Percentiles rank a stretch among this genome's conserved stretches.
Evolutionary conservation across 2,797 vertebrate species (phyloP).

Genomic region (Brachyrhaphis roseni): DNA sequence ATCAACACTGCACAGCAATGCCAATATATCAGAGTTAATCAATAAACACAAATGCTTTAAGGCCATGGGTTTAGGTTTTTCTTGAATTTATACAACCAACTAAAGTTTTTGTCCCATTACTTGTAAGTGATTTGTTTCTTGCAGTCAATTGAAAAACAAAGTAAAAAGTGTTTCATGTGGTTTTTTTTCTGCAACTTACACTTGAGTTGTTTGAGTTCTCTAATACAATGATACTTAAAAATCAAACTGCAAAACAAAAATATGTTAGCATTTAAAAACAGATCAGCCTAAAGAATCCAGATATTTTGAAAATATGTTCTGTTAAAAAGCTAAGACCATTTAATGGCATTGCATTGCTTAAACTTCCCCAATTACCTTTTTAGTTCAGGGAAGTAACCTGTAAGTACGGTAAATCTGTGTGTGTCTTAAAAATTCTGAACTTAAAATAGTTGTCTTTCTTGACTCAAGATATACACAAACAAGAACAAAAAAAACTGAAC

Average conservation of each 20-base stretch:
- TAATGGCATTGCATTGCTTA: background rate
- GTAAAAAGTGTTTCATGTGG: background rate
- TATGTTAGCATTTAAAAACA: background rate
- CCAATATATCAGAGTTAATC: background rate
- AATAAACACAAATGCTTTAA: background rate
- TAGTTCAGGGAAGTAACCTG: background rate
- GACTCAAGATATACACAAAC: background rate
- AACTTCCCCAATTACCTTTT: background rate
- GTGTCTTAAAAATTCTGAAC: background rate
- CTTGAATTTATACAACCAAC: background rate
- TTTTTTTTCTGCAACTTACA: background rate
- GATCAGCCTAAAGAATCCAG: background rate
- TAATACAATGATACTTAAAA: background rate
- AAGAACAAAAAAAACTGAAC: background rate
- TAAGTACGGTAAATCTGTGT: background rate
- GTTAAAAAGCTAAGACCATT: background rate
- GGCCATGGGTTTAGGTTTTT: background rate
- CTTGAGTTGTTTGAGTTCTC: background rate
- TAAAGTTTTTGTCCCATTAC: background rate
- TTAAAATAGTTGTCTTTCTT: background rate
- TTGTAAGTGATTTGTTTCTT: background rate
- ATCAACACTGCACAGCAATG: background rate
- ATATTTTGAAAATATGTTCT: background rate
- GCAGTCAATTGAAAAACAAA: background rate
- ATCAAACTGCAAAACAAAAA: background rate